phyloP scores from a whole-genome alignment of 2,113 vertebrate species.

The Mobula birostris region DNA sequence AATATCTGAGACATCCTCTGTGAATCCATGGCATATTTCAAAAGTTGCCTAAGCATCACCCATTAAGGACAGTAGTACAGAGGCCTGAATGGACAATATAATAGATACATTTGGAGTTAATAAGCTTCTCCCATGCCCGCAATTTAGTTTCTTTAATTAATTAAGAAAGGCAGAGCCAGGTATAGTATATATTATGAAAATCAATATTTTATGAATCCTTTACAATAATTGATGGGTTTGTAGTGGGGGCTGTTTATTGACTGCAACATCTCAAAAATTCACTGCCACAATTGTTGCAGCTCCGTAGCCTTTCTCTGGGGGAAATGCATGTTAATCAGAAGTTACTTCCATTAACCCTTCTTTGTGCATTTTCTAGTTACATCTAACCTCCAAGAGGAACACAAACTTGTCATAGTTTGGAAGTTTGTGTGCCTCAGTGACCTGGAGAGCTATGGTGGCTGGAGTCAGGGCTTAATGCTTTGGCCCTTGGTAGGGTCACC shows the following conservation, averaged over 20 bases:
- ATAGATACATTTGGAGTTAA: neutral
- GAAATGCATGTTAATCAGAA: neutral
- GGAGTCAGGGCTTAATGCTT: too few species aligned
- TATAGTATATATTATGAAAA: neutral
- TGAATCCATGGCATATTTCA: neutral
- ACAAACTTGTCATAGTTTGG: too few species aligned
- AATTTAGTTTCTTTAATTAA: neutral
- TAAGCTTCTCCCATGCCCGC: neutral
- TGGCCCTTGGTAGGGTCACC: too few species aligned
- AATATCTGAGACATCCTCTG: neutral
- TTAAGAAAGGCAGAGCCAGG: neutral
- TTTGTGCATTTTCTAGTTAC: neutral
- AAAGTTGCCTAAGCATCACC: neutral
- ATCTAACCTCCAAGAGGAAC: too few species aligned
- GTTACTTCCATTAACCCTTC: neutral
- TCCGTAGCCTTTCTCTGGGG: neutral
- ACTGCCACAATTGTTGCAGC: neutral
- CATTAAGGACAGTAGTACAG: too few species aligned
- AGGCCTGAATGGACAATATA: neutral
- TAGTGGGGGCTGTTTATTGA: neutral
- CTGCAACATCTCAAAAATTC: neutral
- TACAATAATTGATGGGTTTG: neutral
- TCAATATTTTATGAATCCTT: neutral
- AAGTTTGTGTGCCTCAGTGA: too few species aligned
- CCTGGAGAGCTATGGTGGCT: too few species aligned